Conservation (phyloP, 1,140 invertebrate species). For the Lordiphosa mommai region DNA sequence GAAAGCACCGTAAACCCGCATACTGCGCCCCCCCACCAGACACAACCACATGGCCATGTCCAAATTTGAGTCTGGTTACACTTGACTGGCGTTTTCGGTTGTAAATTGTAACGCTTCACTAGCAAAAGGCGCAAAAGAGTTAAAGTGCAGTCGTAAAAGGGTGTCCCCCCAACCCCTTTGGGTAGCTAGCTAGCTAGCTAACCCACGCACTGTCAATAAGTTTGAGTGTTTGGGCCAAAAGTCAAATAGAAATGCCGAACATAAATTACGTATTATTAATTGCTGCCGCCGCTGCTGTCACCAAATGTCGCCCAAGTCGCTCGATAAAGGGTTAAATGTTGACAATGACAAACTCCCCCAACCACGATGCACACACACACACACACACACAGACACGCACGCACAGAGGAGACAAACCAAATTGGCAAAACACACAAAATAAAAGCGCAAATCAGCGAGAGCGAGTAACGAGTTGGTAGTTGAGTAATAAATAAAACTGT, state of each 20-base stretch:
- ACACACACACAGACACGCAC: neutral
- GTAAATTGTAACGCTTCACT: constrained; percentile 75
- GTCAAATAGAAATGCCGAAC: constrained; percentile 67
- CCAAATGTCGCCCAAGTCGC: constrained; percentile 34
- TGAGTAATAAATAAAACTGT: no score
- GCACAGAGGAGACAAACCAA: neutral
- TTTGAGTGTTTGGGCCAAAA: constrained; percentile 61
- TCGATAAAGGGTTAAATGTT: constrained; percentile 64
- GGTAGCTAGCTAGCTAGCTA: no score
- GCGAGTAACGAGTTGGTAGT: no score
- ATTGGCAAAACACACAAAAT: no score
- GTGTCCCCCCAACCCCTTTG: neutral
- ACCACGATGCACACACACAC: neutral
- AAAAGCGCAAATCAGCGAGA: no score
- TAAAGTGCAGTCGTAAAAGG: constrained; percentile 57
- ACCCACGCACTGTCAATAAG: constrained; percentile 51
- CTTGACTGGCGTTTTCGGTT: constrained; percentile 38
- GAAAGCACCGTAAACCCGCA: constrained; percentile 17
- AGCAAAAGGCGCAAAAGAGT: constrained; percentile 53
- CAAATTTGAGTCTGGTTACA: constrained; percentile 39
- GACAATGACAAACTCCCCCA: constrained; percentile 38
- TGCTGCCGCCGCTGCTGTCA: constrained; percentile 45
- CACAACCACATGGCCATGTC: constrained; percentile 1
- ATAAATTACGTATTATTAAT: constrained; percentile 77
- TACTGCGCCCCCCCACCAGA: neutral